Conservation (phyloP, 1,140 invertebrate genomes). For the Ostrea edulis region DNA sequence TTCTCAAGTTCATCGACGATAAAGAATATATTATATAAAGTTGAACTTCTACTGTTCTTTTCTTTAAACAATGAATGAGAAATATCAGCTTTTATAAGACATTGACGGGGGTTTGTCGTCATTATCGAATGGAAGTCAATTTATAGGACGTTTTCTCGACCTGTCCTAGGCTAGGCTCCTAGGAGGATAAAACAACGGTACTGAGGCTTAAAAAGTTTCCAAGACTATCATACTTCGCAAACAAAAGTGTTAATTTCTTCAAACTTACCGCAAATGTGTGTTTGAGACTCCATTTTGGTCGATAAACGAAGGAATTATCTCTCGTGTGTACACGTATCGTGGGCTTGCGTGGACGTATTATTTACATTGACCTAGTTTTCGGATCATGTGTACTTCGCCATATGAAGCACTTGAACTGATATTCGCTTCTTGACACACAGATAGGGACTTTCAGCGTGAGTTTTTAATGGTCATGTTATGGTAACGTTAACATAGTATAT, state of each 20-base stretch:
- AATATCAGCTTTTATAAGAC: too few species aligned
- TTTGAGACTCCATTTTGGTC: slow-evolving; percentile 1
- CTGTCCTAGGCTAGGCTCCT: background rate
- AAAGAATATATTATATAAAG: too few species aligned
- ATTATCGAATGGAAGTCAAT: background rate
- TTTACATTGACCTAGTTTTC: background rate
- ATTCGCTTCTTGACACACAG: background rate
- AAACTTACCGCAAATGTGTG: background rate
- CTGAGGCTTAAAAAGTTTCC: background rate
- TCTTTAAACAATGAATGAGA: too few species aligned
- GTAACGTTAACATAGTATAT: background rate
- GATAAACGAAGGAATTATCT: background rate
- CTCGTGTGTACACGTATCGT: slow-evolving; percentile 8
- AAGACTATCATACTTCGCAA: background rate
- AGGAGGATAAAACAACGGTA: background rate
- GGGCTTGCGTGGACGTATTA: background rate
- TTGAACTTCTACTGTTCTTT: too few species aligned
- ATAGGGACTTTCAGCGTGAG: background rate
- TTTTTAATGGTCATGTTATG: background rate
- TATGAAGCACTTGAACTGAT: background rate
- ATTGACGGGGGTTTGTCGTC: too few species aligned
- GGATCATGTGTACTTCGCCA: slow-evolving; percentile 21
- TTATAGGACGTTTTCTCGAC: slow-evolving; percentile 14
- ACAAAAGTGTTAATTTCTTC: background rate
- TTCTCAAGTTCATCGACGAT: too few species aligned